Evolutionary conservation across 2,888 invertebrate species (phyloP).

Genomic region (Sympetrum striolatum): DNA sequence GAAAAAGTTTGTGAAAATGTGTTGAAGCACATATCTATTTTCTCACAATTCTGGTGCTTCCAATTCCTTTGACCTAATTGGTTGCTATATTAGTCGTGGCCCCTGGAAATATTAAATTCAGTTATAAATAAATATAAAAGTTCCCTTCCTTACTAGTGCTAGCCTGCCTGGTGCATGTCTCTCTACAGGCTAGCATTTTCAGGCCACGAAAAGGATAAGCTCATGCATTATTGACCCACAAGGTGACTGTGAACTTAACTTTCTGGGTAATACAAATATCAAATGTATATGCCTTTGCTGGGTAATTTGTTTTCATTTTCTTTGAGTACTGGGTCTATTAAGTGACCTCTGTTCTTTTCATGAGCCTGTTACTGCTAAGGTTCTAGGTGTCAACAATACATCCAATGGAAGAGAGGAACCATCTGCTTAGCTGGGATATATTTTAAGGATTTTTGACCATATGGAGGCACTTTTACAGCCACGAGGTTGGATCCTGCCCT

Average conservation of each 20-base stretch:
- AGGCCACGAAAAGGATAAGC: slow-evolving; percentile 52
- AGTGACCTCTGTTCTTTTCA: slow-evolving; percentile 51
- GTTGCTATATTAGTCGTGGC: slow-evolving; percentile 29
- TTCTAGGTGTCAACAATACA: slow-evolving; percentile 51
- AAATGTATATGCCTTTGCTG: slow-evolving; percentile 29
- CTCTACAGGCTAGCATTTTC: slow-evolving; percentile 50
- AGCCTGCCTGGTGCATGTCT: slow-evolving; percentile 48
- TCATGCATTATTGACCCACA: slow-evolving; percentile 37
- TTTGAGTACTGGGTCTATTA: slow-evolving; percentile 45
- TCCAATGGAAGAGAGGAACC: slow-evolving; percentile 49
- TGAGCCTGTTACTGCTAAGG: slow-evolving; percentile 51
- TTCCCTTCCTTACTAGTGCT: slow-evolving; percentile 47
- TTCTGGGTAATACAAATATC: not conserved
- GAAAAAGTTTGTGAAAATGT: slow-evolving; percentile 45
- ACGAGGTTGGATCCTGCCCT: slow-evolving; percentile 46
- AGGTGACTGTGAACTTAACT: slow-evolving; percentile 32
- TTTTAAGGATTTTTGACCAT: slow-evolving; percentile 51
- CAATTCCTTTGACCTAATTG: slow-evolving; percentile 40
- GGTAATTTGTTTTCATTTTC: slow-evolving; percentile 45
- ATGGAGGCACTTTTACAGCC: slow-evolving; percentile 49
- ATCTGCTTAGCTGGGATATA: slow-evolving; percentile 48
- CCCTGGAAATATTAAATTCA: slow-evolving; percentile 20
- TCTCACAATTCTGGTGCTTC: slow-evolving; percentile 41
- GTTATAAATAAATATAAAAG: slow-evolving; percentile 15
- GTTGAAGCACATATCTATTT: slow-evolving; percentile 17